Evolutionary conservation across 2,888 invertebrate species (phyloP).

Genomic region (Teinopalpus imperialis): DNA sequence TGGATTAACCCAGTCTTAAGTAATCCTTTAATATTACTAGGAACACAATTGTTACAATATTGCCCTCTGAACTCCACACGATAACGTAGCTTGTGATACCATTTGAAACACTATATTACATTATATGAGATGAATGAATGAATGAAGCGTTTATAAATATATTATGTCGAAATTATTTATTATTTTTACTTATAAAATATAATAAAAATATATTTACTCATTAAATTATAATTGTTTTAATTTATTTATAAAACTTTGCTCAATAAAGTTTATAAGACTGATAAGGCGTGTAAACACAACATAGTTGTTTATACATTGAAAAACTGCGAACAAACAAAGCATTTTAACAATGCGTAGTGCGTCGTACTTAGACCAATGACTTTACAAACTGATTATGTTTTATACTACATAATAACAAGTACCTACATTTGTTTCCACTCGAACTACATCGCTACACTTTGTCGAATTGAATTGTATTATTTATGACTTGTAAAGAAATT

Average conservation of each 20-base stretch:
- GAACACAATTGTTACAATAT: slow-evolving; percentile 9
- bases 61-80: slow-evolving; percentile 8
- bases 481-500: slow-evolving; percentile 7
- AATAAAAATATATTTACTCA: no score
- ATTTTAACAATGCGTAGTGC: not conserved
- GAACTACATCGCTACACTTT: slow-evolving; percentile 1
- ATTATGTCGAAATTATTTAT: no score
- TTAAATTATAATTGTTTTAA: no score
- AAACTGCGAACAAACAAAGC: not conserved
- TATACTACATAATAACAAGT: slow-evolving; percentile 8
- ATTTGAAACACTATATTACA: not conserved
- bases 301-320: no score
- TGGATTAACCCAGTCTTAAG: slow-evolving; percentile 26
- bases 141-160: no score
- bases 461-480: slow-evolving; percentile 8
- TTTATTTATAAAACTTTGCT: no score
- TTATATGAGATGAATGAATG: no score
- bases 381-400: slow-evolving; percentile 17
- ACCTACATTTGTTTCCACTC: slow-evolving; percentile 9
- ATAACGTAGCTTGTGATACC: not conserved
- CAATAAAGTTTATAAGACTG: no score
- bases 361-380: not conserved
- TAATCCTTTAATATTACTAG: slow-evolving; percentile 18
- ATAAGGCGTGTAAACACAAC: no score
- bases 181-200: no score